Evolutionary conservation across 2,797 vertebrate genomes (phyloP).

Genomic region (Aeoliscus strigatus): DNA sequence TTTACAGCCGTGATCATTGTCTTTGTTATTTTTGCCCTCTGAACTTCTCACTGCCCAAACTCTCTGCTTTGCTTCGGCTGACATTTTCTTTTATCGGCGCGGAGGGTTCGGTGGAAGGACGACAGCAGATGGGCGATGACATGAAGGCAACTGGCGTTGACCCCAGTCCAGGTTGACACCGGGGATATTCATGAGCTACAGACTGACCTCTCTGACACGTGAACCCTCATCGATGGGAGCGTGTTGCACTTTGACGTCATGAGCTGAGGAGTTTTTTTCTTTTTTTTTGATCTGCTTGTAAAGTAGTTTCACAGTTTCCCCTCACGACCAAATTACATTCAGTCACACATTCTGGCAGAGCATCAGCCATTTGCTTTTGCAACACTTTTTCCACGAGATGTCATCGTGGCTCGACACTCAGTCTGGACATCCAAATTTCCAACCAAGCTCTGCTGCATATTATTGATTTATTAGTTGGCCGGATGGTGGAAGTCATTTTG

Average conservation of each 20-base stretch:
- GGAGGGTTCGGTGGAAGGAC: too few relatives aligned
- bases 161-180: conserved; percentile 41
- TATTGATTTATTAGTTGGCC: conserved; percentile 48
- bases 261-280: too few relatives aligned
- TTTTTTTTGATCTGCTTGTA: conserved; percentile 25
- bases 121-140: too few relatives aligned
- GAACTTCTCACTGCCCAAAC: conserved; percentile 28
- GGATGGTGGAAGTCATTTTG: conserved; percentile 38
- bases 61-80: too few relatives aligned
- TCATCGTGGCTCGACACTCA: conserved; percentile 18
- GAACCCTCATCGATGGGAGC: conserved; percentile 23
- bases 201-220: conserved; percentile 26
- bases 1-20: conserved; percentile 53
- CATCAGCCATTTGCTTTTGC: conserved; percentile 20
- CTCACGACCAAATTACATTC: conserved; percentile 17
- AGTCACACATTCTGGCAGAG: conserved; percentile 21
- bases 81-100: too few relatives aligned
- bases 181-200: conserved; percentile 34
- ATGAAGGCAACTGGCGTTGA: too few relatives aligned
- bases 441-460: conserved; percentile 17
- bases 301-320: conserved; percentile 30
- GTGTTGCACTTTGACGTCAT: conserved; percentile 35
- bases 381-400: conserved; percentile 53
- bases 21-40: conserved; percentile 53
- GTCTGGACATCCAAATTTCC: conserved; percentile 44